These are phyloP conservation scores for Etia nguti DNA, from an alignment of 2,113 vertebrate species.

Conservation along the genomic window DNA sequence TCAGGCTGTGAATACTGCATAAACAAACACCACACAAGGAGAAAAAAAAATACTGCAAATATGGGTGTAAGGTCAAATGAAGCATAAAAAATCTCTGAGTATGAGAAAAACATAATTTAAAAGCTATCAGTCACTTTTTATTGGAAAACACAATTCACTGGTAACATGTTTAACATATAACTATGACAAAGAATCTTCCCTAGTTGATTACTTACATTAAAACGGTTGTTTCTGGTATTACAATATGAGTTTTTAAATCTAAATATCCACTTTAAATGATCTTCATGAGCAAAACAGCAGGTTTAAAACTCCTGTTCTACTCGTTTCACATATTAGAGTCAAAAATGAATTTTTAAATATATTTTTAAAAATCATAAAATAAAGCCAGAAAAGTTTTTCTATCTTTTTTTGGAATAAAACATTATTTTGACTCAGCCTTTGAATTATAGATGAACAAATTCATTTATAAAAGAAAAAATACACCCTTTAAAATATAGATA, in stretches of 20 bases:
- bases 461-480: neutral
- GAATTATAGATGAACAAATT: neutral
- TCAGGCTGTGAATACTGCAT: neutral
- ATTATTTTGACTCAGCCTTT: neutral
- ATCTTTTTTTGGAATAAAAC: neutral
- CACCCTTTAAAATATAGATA: neutral
- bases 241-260: neutral
- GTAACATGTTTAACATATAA: neutral
- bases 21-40: neutral
- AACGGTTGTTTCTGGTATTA: fast-evolving
- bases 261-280: neutral
- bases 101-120: neutral
- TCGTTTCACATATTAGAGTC: too few relatives aligned
- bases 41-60: neutral
- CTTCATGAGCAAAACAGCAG: neutral
- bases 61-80: neutral
- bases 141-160: neutral
- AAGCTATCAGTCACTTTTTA: neutral
- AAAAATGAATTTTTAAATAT: neutral
- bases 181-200: neutral
- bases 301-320: neutral
- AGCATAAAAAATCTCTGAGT: fast-evolving
- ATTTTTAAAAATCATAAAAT: neutral
- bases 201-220: neutral
- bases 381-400: neutral